phyloP scores from a whole-genome alignment of 2,888 invertebrate genomes.

The Orthosia gothica region DNA sequence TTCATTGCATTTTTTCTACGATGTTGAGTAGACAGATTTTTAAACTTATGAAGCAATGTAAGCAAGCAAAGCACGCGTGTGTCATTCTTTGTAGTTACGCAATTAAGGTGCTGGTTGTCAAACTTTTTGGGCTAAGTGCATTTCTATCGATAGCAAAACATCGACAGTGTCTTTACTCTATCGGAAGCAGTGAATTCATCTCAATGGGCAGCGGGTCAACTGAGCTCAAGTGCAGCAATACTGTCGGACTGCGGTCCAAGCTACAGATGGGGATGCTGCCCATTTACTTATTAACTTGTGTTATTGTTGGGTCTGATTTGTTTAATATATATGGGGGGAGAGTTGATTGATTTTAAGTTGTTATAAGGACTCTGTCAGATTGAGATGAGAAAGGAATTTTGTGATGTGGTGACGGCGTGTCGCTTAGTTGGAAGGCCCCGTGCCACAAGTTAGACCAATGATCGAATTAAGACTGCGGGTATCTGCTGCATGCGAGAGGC shows the following conservation, averaged over 20 bases:
- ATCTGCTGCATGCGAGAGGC: too few species aligned
- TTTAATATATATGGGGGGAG: slow-evolving; percentile 1
- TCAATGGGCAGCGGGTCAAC: slow-evolving; percentile 75
- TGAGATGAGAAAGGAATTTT: neutral
- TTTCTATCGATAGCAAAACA: slow-evolving; percentile 1
- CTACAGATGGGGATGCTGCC: slow-evolving; percentile 53
- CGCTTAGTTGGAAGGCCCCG: too few species aligned
- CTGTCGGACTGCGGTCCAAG: slow-evolving; percentile 4
- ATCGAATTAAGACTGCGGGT: too few species aligned
- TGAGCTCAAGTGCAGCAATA: slow-evolving; percentile 69
- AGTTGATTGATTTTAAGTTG: slow-evolving; percentile 2
- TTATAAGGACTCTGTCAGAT: neutral
- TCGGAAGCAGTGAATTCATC: slow-evolving; percentile 82
- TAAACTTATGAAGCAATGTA: too few species aligned
- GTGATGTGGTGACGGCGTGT: neutral
- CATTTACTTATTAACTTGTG: slow-evolving; percentile 58
- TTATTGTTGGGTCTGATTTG: slow-evolving; percentile 39
- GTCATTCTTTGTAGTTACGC: too few species aligned
- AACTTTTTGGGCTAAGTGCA: neutral
- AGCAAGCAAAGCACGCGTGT: too few species aligned
- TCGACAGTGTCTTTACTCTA: slow-evolving; percentile 66
- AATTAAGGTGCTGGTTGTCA: neutral
- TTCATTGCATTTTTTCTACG: too few species aligned
- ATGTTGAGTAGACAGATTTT: too few species aligned
- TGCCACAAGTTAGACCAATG: too few species aligned